Evolutionary conservation across 2,113 vertebrate species (phyloP), one percentile per base, ranked within the genome.

Genomic region (Puma concolor): DNA sequence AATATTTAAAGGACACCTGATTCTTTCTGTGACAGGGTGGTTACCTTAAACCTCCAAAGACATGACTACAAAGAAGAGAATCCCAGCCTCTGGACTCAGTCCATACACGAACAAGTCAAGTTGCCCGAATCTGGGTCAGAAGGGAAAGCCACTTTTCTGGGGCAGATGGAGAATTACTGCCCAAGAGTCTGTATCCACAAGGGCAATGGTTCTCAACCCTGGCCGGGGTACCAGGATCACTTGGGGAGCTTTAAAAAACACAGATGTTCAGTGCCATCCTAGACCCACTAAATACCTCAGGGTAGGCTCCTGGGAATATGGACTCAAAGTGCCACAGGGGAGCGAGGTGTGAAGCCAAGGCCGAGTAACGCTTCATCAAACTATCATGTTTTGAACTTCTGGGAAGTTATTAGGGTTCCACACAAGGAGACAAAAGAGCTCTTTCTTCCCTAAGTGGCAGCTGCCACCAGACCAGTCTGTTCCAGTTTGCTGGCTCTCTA

Each of bases 1-100:
- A 52, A 87, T 93, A 69, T 76, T 91, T 93, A 96, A 96, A 93
- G 85, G 92, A 94, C 79, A 97, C 44, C 25, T 85, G 96, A 97
- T 93, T 93, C 85, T 88, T 97, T 97, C 54, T 74, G 52, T 82
- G 88, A 82, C 64, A 92, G 31, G 14, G 33, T 48, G 66, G 93
- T 88, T 74, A 97, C 29, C 67, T 72, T 95, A 93, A 94, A 86
- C 82, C 66, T 79, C 54, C 4, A 31, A 92, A 89, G 72, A 92
- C 52, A 64, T 79, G 67, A 87, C 74, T 91, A 96, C 88, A 93
- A 89, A 89, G 93, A 79, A 82, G 88, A 97, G 95, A 97, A 93
- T 93, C 85, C 82, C 82, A 41, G 91, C 25, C 33, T 94, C 63
- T 93, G 91, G 96, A 95, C 29, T 93, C 72, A 82, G 92, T 60